phyloP scores from a whole-genome alignment of 2,888 invertebrate genomes.

The Neoaliturus tenellus region DNA sequence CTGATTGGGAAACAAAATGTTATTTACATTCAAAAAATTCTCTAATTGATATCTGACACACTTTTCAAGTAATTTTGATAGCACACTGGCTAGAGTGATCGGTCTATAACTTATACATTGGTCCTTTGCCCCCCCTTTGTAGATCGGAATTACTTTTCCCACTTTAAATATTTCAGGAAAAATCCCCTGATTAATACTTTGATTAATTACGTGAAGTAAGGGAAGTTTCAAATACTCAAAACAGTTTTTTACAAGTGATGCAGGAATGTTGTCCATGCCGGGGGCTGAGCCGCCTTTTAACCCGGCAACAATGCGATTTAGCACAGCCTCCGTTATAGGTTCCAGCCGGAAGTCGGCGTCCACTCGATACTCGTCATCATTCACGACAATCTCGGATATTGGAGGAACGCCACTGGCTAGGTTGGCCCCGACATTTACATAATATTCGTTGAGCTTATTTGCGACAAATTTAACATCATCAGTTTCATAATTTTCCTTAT shows the following conservation, averaged over 20 bases:
- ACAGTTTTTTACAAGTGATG: neutral
- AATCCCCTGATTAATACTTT: neutral
- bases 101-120: slow-evolving; percentile 30
- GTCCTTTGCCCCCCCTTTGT: neutral
- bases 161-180: neutral
- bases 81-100: neutral
- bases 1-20: too few species aligned
- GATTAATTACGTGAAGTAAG: neutral
- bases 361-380: too few species aligned
- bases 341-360: neutral
- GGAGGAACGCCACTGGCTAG: neutral
- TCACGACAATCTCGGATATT: neutral
- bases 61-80: slow-evolving; percentile 7
- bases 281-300: neutral
- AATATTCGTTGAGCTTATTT: neutral
- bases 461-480: neutral
- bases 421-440: neutral
- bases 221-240: neutral
- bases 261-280: slow-evolving; percentile 33
- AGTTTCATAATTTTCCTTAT: neutral
- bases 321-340: neutral
- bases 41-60: too few species aligned
- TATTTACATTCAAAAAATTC: too few species aligned
- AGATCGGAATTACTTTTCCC: slow-evolving; percentile 16
- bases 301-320: neutral